These are phyloP conservation scores for Crepidodera aurea DNA, from an alignment of 2,888 invertebrate genomes.

Conservation along the genomic window DNA sequence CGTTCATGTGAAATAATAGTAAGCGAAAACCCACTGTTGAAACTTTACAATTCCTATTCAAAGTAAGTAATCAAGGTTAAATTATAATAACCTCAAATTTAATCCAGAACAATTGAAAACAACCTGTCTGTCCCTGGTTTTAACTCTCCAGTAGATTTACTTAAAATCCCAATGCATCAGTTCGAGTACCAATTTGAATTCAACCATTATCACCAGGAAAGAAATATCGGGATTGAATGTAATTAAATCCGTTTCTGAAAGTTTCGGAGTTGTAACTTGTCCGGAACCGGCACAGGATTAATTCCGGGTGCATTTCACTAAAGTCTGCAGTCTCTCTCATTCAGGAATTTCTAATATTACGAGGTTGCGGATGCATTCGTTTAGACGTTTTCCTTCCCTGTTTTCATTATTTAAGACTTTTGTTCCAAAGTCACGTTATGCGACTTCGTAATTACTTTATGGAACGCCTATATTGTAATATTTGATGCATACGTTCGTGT, in stretches of 20 bases:
- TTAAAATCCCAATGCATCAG: background rate
- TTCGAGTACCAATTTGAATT: background rate
- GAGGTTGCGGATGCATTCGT: background rate
- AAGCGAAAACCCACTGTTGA: no score
- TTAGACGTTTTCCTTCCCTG: background rate
- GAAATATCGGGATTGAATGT: conserved; percentile 3
- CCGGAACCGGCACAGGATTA: background rate
- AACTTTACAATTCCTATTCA: no score
- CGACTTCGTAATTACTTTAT: no score
- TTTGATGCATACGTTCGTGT: no score
- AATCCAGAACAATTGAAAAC: background rate
- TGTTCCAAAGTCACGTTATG: no score
- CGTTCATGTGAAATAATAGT: no score
- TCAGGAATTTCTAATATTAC: background rate
- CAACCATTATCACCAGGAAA: background rate
- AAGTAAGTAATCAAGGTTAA: no score
- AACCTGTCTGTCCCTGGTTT: background rate
- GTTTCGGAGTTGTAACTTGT: conserved; percentile 3
- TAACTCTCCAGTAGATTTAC: background rate
- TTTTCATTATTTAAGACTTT: background rate
- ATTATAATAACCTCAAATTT: background rate
- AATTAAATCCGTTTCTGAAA: conserved; percentile 1
- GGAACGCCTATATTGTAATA: no score
- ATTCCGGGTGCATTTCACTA: background rate
- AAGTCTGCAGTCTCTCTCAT: background rate